Base-by-base conservation (phyloP, 2,888 invertebrate species). In the Perizoma affinitatum region DNA sequence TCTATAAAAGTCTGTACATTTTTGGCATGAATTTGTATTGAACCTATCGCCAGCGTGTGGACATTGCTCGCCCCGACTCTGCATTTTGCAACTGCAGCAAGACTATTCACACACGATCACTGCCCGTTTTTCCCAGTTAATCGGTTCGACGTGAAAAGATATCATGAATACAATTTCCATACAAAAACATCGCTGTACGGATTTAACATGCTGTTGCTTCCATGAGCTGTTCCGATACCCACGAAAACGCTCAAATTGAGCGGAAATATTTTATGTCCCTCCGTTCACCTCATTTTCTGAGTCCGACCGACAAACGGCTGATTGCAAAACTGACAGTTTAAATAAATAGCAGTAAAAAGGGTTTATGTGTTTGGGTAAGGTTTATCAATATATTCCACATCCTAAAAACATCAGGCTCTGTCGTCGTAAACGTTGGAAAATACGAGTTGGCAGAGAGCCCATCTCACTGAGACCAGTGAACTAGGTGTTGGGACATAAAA, bases 241-340 rank as follows among this genome's bases (percentile, higher is more conserved):
- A 57, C 59, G 40, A 75, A 63, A 58, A 45, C 58, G 54, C 11
- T 55, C 48, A 63, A 76, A 83, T 80, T 70, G 78, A 67, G 71
- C 75, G 84, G 82, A 83, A 85, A 81, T 80, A 75, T 73, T 83
- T 80, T 80, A 84, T 78, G 72, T 73, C 70, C 66, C 47, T 61
- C 69, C 75, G 74, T 83, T 77, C 78, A 80, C 79, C 79, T 78
- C 75, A 76, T 76, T 76, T 43, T 42, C 45, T 36, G 54, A 36
- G 46, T 34, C 53, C 61, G 35, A 47, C 49, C 4, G 42, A 10
- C 9, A 54, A 40, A 8, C 9, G 45, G 41, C 48, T 44, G 57
- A 60, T 64, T 66, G 52, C 64, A 42, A 64, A 66, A 57, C 68
- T 62, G 59, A 58, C 64, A 56, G 56, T 54, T 38, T 36, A 60